phyloP scores from a whole-genome alignment of 2,797 vertebrate genomes.

The Melopsittacus undulatus region DNA sequence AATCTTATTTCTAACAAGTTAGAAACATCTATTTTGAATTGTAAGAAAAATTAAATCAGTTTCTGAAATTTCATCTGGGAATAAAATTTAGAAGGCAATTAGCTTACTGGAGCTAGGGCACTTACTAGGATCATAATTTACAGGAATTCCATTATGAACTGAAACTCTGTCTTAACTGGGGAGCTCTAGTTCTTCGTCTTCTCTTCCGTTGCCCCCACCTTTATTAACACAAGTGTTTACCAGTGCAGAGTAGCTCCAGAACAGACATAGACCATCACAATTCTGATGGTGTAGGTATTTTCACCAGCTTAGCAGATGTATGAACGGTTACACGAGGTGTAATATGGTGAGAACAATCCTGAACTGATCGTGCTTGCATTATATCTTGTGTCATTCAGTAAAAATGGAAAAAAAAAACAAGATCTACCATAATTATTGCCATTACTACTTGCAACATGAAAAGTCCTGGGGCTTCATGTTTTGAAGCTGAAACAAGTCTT shows the following conservation, averaged over 20 bases:
- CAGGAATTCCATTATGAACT: not conserved
- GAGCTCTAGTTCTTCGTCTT: not conserved
- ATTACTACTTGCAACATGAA: not conserved
- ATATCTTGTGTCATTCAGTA: not conserved
- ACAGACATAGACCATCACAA: accelerated
- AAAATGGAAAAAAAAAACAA: not conserved
- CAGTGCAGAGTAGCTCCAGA: not conserved
- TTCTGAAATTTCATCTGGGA: not conserved
- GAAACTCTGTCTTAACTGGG: not conserved
- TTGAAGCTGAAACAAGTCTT: not conserved
- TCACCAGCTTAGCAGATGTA: not conserved
- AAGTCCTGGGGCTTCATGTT: not conserved
- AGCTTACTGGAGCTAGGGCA: not conserved
- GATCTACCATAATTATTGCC: not conserved
- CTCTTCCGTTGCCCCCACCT: not conserved
- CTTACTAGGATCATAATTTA: not conserved
- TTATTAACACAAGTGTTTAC: accelerated
- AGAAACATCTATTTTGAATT: conserved; percentile 1
- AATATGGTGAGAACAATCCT: not conserved
- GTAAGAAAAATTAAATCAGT: not conserved
- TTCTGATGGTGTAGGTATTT: not conserved
- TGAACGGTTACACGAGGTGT: not conserved
- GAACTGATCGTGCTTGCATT: not conserved
- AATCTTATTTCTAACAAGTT: not conserved
- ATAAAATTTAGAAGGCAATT: not conserved